Conservation (phyloP, 92 coral and sea anemone species). For the Metridium senile region DNA sequence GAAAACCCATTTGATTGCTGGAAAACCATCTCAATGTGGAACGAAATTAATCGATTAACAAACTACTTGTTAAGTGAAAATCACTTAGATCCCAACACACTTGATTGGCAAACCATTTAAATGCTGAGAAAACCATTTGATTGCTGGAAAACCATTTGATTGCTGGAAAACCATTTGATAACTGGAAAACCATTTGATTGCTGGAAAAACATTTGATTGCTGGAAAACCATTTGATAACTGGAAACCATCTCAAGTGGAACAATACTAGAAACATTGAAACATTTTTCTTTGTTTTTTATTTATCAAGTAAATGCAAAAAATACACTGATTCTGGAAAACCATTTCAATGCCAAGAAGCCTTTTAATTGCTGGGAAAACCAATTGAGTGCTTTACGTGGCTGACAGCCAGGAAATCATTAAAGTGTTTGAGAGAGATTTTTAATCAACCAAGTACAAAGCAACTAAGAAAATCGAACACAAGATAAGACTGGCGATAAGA, state of each 20-base stretch:
- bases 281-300: no score
- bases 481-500: neutral
- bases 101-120: neutral
- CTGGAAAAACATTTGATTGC: neutral
- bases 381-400: constrained; percentile 22
- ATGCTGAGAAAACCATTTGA: neutral
- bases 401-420: constrained; percentile 17
- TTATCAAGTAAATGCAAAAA: no score
- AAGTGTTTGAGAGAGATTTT: constrained; percentile 9
- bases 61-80: no score
- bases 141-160: neutral
- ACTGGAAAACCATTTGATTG: neutral
- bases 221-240: neutral
- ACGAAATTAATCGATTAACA: neutral
- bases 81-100: no score
- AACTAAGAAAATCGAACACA: neutral
- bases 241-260: no score
- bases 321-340: no score
- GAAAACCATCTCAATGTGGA: neutral
- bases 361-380: constrained; percentile 9
- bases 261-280: no score
- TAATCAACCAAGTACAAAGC: neutral
- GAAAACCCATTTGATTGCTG: constrained; percentile 2
- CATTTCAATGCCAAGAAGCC: neutral
- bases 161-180: neutral